Evolutionary conservation across 64 coral and sea anemone species (phyloP).

Genomic region (Pocillopora damicornis): DNA sequence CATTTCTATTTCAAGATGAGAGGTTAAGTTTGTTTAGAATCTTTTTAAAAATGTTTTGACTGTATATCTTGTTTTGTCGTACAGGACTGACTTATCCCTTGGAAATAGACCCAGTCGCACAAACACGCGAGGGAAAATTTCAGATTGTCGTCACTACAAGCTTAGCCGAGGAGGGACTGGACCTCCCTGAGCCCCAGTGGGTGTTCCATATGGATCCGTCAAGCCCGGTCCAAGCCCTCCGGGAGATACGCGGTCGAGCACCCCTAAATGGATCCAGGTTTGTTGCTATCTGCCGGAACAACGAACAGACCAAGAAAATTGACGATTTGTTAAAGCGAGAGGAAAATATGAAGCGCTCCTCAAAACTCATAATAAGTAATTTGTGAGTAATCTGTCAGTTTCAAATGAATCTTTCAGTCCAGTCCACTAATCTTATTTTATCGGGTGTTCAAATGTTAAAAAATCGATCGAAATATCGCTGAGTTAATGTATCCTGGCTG

Average conservation of each 20-base stretch:
- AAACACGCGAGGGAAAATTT: constrained; percentile 54
- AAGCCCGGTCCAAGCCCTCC: constrained; percentile 56
- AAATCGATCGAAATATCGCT: too few relatives aligned
- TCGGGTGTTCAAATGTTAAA: too few relatives aligned
- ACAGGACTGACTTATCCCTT: constrained; percentile 19
- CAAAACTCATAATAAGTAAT: constrained; percentile 25
- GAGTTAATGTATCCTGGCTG: too few relatives aligned
- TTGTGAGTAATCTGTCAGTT: background rate
- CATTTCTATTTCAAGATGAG: too few relatives aligned
- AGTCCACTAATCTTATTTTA: background rate
- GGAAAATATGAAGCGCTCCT: constrained; percentile 74
- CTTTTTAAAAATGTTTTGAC: background rate
- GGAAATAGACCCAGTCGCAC: constrained; percentile 43
- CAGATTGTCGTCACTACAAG: constrained; percentile 75
- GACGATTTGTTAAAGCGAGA: constrained; percentile 70
- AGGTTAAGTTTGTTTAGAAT: background rate
- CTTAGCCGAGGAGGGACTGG: constrained; percentile 57
- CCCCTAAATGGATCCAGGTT: constrained; percentile 54
- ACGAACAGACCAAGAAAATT: constrained; percentile 70
- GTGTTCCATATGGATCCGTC: constrained; percentile 80
- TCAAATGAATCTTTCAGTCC: background rate
- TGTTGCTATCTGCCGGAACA: constrained; percentile 75
- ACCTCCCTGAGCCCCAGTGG: constrained; percentile 54
- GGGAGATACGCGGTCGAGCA: constrained; percentile 55
- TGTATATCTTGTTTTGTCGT: background rate